phyloP scores from a whole-genome alignment of 2,888 invertebrate species.

The Drosophila acutilabella region DNA sequence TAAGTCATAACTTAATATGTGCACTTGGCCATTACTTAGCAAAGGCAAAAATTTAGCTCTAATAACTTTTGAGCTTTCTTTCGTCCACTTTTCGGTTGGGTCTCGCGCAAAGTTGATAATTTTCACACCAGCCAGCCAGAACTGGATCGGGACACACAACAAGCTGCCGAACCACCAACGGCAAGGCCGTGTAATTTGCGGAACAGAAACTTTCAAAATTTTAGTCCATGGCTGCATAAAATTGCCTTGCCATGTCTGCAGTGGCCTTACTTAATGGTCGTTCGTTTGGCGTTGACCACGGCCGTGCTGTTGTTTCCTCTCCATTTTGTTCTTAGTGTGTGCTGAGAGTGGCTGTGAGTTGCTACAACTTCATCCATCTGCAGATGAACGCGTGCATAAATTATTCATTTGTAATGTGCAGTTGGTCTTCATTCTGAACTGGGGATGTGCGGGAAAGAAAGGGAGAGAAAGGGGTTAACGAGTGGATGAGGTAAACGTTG shows the following conservation, averaged over 20 bases:
- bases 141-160: constrained; percentile 8
- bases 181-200: constrained; percentile 56
- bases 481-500: constrained; percentile 15
- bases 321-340: constrained; percentile 1
- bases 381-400: constrained; percentile 74
- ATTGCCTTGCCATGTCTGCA: too few species aligned
- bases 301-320: constrained; percentile 27
- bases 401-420: constrained; percentile 81
- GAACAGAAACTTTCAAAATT: too few species aligned
- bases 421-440: constrained; percentile 43
- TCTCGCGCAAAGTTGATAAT: constrained; percentile 65
- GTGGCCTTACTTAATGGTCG: background rate
- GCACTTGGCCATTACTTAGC: constrained; percentile 79
- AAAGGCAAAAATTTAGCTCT: constrained; percentile 74
- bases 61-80: constrained; percentile 70
- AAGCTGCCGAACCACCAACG: constrained; percentile 10
- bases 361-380: constrained; percentile 71
- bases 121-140: constrained; percentile 59
- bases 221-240: constrained; percentile 43
- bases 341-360: constrained; percentile 54
- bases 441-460: background rate
- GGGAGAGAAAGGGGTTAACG: background rate
- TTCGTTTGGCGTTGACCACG: constrained; percentile 69
- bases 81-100: constrained; percentile 53
- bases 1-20: constrained; percentile 84